Evolutionary conservation across 1,140 invertebrate genomes (phyloP).

Genomic region (Ephestia elutella): DNA sequence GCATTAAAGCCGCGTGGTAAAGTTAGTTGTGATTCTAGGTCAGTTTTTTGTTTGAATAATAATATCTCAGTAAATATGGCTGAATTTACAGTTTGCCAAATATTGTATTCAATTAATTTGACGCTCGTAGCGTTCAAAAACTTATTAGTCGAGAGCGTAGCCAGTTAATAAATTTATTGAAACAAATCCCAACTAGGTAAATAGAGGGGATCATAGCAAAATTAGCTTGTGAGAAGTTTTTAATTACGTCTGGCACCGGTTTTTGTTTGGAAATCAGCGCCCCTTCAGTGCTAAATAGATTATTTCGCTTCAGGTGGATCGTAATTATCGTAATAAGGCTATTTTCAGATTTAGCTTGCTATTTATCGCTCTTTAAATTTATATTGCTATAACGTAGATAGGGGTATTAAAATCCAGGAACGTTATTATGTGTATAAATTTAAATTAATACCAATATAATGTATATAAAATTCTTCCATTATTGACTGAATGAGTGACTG

Average conservation of each 20-base stretch:
- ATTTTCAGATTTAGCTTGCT: not conserved
- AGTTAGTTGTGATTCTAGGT: too few species aligned
- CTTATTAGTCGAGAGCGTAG: too few species aligned
- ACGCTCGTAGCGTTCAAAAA: not conserved
- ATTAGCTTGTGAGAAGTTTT: constrained; percentile 31
- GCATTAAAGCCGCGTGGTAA: too few species aligned
- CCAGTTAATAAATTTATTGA: not conserved
- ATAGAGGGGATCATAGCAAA: not conserved
- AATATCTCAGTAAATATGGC: too few species aligned
- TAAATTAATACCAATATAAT: too few species aligned
- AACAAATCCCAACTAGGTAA: not conserved
- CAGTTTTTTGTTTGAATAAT: too few species aligned
- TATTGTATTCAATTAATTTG: not conserved
- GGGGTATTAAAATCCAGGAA: too few species aligned
- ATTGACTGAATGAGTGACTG: too few species aligned
- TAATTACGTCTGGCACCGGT: constrained; percentile 37
- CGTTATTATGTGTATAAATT: too few species aligned
- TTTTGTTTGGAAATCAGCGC: constrained; percentile 39
- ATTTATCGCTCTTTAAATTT: not conserved
- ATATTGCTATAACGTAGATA: too few species aligned
- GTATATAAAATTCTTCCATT: too few species aligned
- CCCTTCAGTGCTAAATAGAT: constrained; percentile 31
- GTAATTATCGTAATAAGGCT: constrained; percentile 15
- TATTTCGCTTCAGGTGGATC: constrained; percentile 21
- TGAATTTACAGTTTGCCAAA: too few species aligned